Evolutionary conservation across 2,113 vertebrate genomes (phyloP), one percentile per base, ranked within the genome.

Genomic region (Crocuta crocuta): DNA sequence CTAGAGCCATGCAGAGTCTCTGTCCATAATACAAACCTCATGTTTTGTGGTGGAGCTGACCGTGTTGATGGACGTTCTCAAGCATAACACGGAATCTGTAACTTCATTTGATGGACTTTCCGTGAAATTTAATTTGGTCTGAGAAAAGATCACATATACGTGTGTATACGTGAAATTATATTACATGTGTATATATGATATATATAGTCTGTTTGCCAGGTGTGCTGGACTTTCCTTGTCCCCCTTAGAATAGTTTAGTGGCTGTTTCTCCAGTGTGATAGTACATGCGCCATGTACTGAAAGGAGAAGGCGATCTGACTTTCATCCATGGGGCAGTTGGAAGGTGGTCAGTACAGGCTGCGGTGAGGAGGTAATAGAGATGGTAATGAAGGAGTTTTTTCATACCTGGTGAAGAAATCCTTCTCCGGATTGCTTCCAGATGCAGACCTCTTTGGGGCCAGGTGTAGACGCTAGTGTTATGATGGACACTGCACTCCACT

Each of bases 41-140:
- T 10, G 35, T 94, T 92, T 70, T 80, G 7, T 28, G 12, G 53
- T 55, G 1, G 12, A 48, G 10, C 55, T 63, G 66, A 89, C 70
- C 63, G 1, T 43, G 35, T 89, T 81, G 45, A 23, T n/a, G 53
- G 9, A n/a, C 12, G 89, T 87, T 61, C 88, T 76, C n/a, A 82
- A 58, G 5, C 76, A 11, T 63, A 74, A 92, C 4, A 9, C 26
- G 9, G 84, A 78, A 85, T 23, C 71, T 95, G 96, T 80, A 80
- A 80, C 74, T 39, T 28, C 16, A 48, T 92, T 97, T 92, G 50
- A 28, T 13, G 58, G 48, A 7, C 83, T 97, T 85, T 53, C 1
- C 87, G 28, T 71, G 55, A 92, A 95, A 9, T 84, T 89, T 85
- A 63, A 94, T 35, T 9, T 91, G 3, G 16, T 86, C 74, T 73